phyloP scores from a whole-genome alignment of 2,888 invertebrate genomes.

The Malachius bipustulatus region DNA sequence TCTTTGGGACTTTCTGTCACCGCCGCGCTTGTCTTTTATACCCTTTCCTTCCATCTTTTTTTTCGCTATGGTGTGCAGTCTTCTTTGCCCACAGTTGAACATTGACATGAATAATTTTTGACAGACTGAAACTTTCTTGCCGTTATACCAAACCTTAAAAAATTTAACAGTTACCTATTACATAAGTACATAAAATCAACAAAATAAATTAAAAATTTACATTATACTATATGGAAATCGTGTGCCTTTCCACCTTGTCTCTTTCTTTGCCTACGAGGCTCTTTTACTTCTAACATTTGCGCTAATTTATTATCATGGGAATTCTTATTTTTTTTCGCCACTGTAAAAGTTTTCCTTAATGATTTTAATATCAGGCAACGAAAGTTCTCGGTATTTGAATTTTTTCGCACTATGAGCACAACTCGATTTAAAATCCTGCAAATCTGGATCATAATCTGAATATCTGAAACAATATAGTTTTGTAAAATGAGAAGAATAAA shows the following conservation, averaged over 20 bases:
- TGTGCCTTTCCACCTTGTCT: constrained; percentile 6
- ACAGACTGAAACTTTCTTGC: background rate
- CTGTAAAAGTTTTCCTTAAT: constrained; percentile 9
- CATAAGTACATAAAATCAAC: background rate
- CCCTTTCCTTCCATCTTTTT: background rate
- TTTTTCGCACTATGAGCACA: too few species aligned
- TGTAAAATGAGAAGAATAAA: too few species aligned
- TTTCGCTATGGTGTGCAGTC: background rate
- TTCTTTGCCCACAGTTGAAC: background rate
- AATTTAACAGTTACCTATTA: background rate
- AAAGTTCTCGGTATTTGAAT: constrained; percentile 7
- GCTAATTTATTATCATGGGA: constrained; percentile 9
- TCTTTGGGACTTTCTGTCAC: background rate
- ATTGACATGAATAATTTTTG: background rate
- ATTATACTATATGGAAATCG: constrained; percentile 7
- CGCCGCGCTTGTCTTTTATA: constrained; percentile 3
- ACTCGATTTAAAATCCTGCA: too few species aligned
- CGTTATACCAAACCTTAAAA: too few species aligned
- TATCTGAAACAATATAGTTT: too few species aligned
- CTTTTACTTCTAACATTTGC: constrained; percentile 9
- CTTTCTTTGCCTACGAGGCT: constrained; percentile 9
- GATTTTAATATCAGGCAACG: constrained; percentile 9
- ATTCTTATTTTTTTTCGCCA: constrained; percentile 8
- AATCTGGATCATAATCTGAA: too few species aligned
- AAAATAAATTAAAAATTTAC: background rate